Evolutionary conservation across 2,888 invertebrate genomes (phyloP), one percentile per base, ranked within the genome.

Genomic region (Elgonia sp.): DNA sequence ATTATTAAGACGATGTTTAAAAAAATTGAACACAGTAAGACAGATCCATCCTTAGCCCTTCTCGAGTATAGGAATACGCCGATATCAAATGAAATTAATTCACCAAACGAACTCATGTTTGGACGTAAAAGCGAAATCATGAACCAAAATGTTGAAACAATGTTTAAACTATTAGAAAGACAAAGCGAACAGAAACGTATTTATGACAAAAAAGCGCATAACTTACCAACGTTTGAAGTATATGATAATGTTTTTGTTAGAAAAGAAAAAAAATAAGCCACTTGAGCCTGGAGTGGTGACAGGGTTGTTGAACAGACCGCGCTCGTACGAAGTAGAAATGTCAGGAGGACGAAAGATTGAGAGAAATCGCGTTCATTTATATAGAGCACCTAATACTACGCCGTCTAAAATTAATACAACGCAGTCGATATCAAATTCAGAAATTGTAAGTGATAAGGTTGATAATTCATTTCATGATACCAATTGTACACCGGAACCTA

Each of bases 31-130:
- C 55, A 86, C 50, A 75, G 76, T 20, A 65, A 73, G 16, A 85
- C 65, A 65, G 89, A 90, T 87, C 63, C 86, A 37, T 29, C 20
- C 20, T 39, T 88, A 55, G 87, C 83, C 10, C 69, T 90, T 10
- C 65, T 91, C 10, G 90, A 90, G 72, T 91, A 90, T 77, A 63
- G 91, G 50, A 90, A 89, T 37, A 90, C 89, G 29, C 92, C 89
- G n/a, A 88, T 90, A 5, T 67, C 72, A 18, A 84, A 77, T 8
- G 76, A 84, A 5, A 70, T 83, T 14, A 55, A 21, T 18, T 89
- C 90, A 7, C 91, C 91, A 18, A 84, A 87, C 46, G 84, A 90
- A 75, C 37, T 90, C 14, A 29, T 91, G 37, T 84, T 89, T 40
- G 77, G 81, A 57, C 62, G 85, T 29, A 86, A 63, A 63, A 69